phyloP scores from a whole-genome alignment of 2,797 vertebrate genomes.

The Anableps anableps region DNA sequence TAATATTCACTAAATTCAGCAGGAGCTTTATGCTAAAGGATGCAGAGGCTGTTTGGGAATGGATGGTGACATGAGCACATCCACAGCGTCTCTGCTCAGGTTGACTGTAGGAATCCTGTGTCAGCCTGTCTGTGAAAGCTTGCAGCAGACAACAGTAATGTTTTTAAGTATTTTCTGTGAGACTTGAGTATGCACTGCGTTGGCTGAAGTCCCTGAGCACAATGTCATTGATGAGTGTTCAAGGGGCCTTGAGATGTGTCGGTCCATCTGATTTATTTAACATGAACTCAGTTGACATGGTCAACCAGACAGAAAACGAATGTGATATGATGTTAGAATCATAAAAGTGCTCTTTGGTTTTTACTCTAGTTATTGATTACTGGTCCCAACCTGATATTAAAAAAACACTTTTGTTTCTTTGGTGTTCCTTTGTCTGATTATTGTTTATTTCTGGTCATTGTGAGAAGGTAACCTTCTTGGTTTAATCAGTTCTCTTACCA shows the following conservation, averaged over 20 bases:
- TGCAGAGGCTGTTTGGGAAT: not conserved
- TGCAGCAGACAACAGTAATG: constrained; percentile 22
- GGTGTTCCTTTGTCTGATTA: not conserved
- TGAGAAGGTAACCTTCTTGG: not conserved
- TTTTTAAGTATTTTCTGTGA: constrained; percentile 40
- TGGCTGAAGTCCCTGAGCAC: constrained; percentile 35
- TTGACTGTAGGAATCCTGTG: constrained; percentile 10
- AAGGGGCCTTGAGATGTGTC: constrained; percentile 34
- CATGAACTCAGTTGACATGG: constrained; percentile 7
- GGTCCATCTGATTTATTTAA: constrained; percentile 25
- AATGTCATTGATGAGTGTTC: constrained; percentile 13
- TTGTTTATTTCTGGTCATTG: not conserved
- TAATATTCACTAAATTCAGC: constrained; percentile 15
- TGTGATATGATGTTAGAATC: not conserved
- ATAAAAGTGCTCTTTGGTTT: not conserved
- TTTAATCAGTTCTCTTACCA: not conserved
- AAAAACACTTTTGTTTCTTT: not conserved
- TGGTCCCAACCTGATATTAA: not conserved
- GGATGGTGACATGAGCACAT: not conserved
- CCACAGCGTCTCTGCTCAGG: not conserved
- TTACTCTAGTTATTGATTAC: not conserved
- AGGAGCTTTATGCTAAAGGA: not conserved
- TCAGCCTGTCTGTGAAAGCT: constrained; percentile 10
- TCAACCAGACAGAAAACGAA: not conserved
- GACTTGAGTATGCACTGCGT: constrained; percentile 21